Conservation (phyloP, 2,888 invertebrate genomes). For the Hyles lineata region DNA sequence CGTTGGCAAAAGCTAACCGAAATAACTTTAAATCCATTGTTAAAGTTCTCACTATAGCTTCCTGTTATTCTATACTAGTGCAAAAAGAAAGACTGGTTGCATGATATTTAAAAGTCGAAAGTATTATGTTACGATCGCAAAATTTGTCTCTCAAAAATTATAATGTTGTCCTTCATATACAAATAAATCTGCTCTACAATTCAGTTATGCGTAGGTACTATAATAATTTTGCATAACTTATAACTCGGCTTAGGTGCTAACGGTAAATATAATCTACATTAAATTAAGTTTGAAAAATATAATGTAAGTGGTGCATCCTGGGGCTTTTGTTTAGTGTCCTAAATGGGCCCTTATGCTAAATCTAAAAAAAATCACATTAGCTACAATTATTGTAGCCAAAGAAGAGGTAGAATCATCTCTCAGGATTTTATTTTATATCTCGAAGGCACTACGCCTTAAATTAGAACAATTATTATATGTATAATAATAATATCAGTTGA, state of each 20-base stretch:
- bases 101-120: conserved; percentile 5
- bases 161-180: not conserved
- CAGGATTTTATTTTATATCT: too few relatives aligned
- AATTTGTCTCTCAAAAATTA: not conserved
- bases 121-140: conserved; percentile 2
- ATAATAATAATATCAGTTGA: too few relatives aligned
- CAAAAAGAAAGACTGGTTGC: conserved; percentile 10
- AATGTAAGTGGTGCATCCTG: too few relatives aligned
- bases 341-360: too few relatives aligned
- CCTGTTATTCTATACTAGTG: conserved; percentile 2
- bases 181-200: not conserved
- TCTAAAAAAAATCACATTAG: too few relatives aligned
- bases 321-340: too few relatives aligned
- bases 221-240: not conserved
- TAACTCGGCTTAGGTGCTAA: not conserved
- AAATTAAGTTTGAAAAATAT: not conserved
- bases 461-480: too few relatives aligned
- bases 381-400: too few relatives aligned
- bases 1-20: not conserved
- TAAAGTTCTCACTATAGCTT: not conserved
- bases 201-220: not conserved
- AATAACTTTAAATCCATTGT: not conserved
- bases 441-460: too few relatives aligned
- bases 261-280: not conserved
- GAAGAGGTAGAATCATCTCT: too few relatives aligned